These are phyloP conservation scores for Pseudococcus jackbeardsleyi DNA, from an alignment of 2,888 invertebrate species.

Conservation along the genomic window DNA sequence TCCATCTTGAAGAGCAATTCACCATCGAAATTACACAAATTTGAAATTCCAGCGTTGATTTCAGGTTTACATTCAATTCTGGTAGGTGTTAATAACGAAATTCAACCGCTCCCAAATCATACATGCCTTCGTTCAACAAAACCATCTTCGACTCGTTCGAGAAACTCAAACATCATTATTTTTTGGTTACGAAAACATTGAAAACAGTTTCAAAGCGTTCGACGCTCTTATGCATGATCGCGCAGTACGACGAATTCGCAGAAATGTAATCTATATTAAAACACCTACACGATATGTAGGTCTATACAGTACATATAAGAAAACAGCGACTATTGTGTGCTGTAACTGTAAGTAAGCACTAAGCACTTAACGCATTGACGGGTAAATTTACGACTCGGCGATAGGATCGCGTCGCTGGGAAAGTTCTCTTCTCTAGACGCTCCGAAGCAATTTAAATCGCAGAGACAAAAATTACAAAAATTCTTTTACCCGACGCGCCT, in stretches of 20 bases:
- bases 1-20: neutral
- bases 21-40: neutral
- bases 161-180: neutral
- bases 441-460: neutral
- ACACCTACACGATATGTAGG: neutral
- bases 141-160: neutral
- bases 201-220: neutral
- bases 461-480: conserved; percentile 4
- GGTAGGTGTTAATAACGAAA: neutral
- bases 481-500: neutral
- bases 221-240: neutral
- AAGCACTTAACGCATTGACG: neutral
- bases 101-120: neutral
- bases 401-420: neutral
- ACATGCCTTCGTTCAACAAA: neutral
- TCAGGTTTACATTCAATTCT: neutral
- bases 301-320: neutral
- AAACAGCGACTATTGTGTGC: neutral
- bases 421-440: neutral
- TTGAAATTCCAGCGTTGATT: neutral
- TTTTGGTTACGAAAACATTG: conserved; percentile 5
- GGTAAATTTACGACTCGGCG: neutral
- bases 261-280: conserved; percentile 14
- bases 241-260: neutral
- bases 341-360: neutral